Percentiles rank a stretch among this genome's conserved stretches.
Conservation (phyloP, 2,888 invertebrate genomes). For the Mythimna vitellina region DNA sequence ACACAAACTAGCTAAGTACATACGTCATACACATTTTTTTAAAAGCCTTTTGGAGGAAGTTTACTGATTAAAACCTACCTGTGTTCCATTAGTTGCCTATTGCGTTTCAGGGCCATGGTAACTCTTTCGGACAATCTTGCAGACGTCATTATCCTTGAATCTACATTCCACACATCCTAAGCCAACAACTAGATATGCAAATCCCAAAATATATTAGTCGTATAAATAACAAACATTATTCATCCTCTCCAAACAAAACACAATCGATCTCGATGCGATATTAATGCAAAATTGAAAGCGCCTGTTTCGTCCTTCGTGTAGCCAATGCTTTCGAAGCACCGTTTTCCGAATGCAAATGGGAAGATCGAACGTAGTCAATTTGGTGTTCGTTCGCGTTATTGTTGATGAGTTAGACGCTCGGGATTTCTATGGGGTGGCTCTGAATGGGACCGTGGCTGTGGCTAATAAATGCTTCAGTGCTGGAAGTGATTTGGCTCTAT, state of each 20-base stretch:
- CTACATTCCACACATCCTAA: background rate
- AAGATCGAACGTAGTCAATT: constrained; percentile 64
- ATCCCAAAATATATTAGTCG: constrained; percentile 42
- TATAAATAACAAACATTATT: constrained; percentile 58
- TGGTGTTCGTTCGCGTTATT: constrained; percentile 56
- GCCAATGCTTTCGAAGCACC: constrained; percentile 75
- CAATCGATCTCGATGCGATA: constrained; percentile 64
- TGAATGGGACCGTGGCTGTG: constrained; percentile 51
- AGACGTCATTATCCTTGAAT: background rate
- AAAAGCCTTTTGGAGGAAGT: too few relatives aligned
- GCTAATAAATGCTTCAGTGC: constrained; percentile 35
- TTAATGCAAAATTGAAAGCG: constrained; percentile 76
- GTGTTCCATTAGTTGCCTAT: too few relatives aligned
- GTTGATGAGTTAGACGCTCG: constrained; percentile 63
- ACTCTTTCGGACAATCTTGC: background rate
- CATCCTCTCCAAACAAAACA: constrained; percentile 57
- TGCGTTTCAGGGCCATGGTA: too few relatives aligned
- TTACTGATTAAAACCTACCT: too few relatives aligned
- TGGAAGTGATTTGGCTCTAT: constrained; percentile 38
- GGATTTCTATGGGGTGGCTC: constrained; percentile 47
- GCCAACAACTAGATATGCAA: constrained; percentile 14
- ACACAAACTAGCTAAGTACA: too few relatives aligned
- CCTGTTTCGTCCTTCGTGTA: constrained; percentile 71
- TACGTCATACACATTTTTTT: too few relatives aligned
- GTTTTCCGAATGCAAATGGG: constrained; percentile 77